These are phyloP conservation scores for Nomada ferruginata DNA, from an alignment of 2,888 invertebrate genomes.

Conservation along the genomic window DNA sequence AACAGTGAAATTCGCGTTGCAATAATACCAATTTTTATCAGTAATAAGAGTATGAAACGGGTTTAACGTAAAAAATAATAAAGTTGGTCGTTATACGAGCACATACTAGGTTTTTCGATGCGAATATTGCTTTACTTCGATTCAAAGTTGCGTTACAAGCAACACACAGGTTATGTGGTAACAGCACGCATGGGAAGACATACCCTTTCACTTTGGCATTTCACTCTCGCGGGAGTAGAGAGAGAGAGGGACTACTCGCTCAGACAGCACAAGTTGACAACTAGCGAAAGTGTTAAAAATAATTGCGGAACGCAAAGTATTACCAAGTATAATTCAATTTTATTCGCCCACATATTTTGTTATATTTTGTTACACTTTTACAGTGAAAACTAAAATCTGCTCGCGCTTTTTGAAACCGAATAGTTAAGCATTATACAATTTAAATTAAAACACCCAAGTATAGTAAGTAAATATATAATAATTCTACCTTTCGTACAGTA, in stretches of 20 bases:
- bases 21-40: too few relatives aligned
- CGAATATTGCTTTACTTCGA: slow-evolving; percentile 37
- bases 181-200: slow-evolving; percentile 76
- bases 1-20: too few relatives aligned
- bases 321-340: not conserved
- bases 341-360: not conserved
- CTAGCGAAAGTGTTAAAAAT: slow-evolving; percentile 64
- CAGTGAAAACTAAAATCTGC: too few relatives aligned
- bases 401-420: too few relatives aligned
- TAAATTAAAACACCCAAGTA: too few relatives aligned
- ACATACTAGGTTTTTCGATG: not conserved
- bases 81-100: too few relatives aligned
- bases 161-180: slow-evolving; percentile 76
- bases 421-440: too few relatives aligned
- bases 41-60: too few relatives aligned
- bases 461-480: too few relatives aligned
- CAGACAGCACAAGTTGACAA: slow-evolving; percentile 62
- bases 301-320: slow-evolving; percentile 35
- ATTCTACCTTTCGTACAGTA: too few relatives aligned
- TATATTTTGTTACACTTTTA: too few relatives aligned
- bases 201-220: slow-evolving; percentile 81
- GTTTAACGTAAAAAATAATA: not conserved
- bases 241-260: slow-evolving; percentile 47
- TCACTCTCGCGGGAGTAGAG: slow-evolving; percentile 79
- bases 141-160: slow-evolving; percentile 70